phyloP scores from a whole-genome alignment of 2,888 invertebrate species.

The Aquatica leii region DNA sequence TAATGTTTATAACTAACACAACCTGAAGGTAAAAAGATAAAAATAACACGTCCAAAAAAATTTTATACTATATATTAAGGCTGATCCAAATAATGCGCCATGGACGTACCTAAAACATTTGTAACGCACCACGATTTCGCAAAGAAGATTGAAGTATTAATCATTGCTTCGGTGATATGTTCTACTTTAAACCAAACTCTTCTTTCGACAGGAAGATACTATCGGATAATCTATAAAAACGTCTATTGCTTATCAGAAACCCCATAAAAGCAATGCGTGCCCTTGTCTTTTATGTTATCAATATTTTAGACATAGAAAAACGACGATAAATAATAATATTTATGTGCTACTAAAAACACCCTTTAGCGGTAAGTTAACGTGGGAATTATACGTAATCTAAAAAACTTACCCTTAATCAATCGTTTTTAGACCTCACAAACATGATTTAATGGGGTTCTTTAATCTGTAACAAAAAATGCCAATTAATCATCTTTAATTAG shows the following conservation, averaged over 20 bases:
- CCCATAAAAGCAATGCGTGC: constrained; percentile 18
- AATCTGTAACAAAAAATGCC: too few relatives aligned
- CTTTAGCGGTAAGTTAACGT: constrained; percentile 19
- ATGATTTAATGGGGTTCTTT: background rate
- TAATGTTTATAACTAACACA: too few relatives aligned
- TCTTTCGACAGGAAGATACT: constrained; percentile 43
- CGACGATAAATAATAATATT: constrained; percentile 17
- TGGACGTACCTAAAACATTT: constrained; percentile 35
- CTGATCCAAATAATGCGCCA: constrained; percentile 17
- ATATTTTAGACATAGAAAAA: constrained; percentile 22
- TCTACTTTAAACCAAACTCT: constrained; percentile 48
- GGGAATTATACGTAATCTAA: constrained; percentile 1
- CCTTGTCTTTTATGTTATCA: constrained; percentile 24
- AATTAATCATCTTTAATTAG: too few relatives aligned
- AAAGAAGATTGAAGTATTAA: constrained; percentile 47
- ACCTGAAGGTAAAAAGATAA: too few relatives aligned
- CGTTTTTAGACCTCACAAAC: background rate
- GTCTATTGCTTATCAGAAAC: constrained; percentile 31
- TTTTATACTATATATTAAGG: constrained; percentile 9
- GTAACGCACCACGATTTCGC: constrained; percentile 42
- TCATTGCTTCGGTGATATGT: constrained; percentile 50
- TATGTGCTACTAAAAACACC: constrained; percentile 5
- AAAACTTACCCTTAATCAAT: constrained; percentile 8
- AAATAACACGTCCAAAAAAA: background rate
- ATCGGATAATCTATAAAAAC: constrained; percentile 37